Evolutionary conservation across 2,888 invertebrate species (phyloP).

Genomic region (Harpalus rubripes): DNA sequence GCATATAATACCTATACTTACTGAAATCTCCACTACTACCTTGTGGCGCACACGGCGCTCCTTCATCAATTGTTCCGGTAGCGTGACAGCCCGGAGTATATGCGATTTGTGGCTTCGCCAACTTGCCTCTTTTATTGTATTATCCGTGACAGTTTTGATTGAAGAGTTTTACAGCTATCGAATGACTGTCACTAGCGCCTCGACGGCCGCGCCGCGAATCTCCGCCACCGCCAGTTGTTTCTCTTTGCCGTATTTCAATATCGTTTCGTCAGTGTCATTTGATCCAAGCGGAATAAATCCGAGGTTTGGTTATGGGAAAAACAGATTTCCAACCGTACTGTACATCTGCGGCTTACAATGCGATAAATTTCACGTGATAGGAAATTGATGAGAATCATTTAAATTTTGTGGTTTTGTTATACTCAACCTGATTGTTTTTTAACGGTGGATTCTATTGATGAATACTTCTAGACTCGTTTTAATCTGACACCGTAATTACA

Average conservation of each 20-base stretch:
- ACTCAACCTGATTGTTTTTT: constrained; percentile 37
- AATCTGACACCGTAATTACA: constrained; percentile 5
- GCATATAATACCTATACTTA: constrained; percentile 2
- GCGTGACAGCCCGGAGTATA: constrained; percentile 31
- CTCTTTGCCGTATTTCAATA: constrained; percentile 58
- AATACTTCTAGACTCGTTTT: constrained; percentile 14
- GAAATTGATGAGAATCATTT: constrained; percentile 65
- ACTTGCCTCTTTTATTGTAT: constrained; percentile 59
- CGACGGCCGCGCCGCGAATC: constrained; percentile 2
- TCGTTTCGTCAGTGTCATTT: constrained; percentile 58
- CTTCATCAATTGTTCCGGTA: constrained; percentile 31
- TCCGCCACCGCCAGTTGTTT: constrained; percentile 28
- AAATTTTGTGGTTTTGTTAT: constrained; percentile 57
- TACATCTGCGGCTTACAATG: constrained; percentile 64
- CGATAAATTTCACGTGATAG: constrained; percentile 65
- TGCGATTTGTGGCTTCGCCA: constrained; percentile 42
- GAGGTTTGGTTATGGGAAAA: constrained; percentile 48
- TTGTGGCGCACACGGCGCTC: not conserved
- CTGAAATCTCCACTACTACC: constrained; percentile 9
- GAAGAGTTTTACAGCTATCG: constrained; percentile 65
- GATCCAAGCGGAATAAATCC: constrained; percentile 40
- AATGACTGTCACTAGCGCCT: constrained; percentile 55
- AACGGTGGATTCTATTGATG: constrained; percentile 12
- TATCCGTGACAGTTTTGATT: constrained; percentile 65
- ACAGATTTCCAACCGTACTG: constrained; percentile 45